These are phyloP conservation scores for Pasiphila rectangulata DNA, from an alignment of 2,888 invertebrate species.

Conservation along the genomic window DNA sequence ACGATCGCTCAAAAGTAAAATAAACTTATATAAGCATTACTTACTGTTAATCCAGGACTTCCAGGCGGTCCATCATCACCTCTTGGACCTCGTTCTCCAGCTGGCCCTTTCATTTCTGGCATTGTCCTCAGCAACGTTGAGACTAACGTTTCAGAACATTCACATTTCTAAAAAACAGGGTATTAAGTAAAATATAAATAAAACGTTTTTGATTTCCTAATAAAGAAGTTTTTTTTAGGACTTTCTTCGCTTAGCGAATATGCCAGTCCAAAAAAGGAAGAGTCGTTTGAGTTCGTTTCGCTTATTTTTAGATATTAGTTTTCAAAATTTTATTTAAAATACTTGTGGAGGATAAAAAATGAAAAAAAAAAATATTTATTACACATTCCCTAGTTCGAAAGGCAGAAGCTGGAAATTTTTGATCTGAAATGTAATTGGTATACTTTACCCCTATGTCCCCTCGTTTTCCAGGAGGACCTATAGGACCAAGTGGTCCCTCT, in stretches of 20 bases:
- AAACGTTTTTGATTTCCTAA: not conserved
- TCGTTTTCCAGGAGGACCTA: conserved; percentile 65
- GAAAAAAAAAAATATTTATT: too few relatives aligned
- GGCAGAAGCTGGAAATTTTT: too few relatives aligned
- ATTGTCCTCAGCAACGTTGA: conserved; percentile 49
- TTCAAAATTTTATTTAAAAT: too few relatives aligned
- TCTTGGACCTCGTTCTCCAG: conserved; percentile 75
- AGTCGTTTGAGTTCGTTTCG: not conserved
- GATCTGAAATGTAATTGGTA: too few relatives aligned
- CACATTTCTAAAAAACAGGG: conserved; percentile 50
- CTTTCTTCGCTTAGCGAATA: not conserved
- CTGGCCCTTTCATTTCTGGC: conserved; percentile 75
- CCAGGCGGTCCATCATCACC: conserved; percentile 51
- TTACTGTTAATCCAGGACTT: conserved; percentile 50
- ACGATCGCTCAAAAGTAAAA: too few relatives aligned
- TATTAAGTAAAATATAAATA: not conserved
- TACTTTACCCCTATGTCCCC: conserved; percentile 44
- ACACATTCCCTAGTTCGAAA: too few relatives aligned
- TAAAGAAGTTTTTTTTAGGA: not conserved
- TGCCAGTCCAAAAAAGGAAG: not conserved
- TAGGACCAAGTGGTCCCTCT: conserved; percentile 83
- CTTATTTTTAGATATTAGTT: not conserved
- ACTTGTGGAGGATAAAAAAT: too few relatives aligned
- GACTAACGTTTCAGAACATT: conserved; percentile 54
- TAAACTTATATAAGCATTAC: too few relatives aligned